Conservation (phyloP, 1,140 invertebrate genomes). For the Melitaea cinxia region DNA sequence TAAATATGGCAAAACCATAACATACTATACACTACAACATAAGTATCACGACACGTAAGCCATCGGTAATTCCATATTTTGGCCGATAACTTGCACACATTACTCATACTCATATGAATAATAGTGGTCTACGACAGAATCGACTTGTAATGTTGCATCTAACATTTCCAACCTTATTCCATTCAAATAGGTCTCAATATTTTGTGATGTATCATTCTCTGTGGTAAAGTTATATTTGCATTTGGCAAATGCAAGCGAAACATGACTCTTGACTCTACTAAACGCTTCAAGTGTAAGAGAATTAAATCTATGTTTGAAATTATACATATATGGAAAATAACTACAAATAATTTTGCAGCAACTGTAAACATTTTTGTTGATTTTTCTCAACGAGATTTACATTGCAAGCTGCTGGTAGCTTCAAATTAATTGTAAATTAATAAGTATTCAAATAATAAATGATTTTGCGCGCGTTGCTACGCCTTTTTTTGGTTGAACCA, state of each 20-base stretch:
- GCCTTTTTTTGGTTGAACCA: too few relatives aligned
- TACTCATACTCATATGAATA: conserved; percentile 56
- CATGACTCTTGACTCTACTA: background rate
- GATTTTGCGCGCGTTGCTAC: too few relatives aligned
- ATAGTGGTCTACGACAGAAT: conserved; percentile 27
- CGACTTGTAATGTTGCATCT: background rate
- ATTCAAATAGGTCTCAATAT: background rate
- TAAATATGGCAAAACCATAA: background rate
- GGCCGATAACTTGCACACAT: conserved; percentile 52
- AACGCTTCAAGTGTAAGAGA: background rate
- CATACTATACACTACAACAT: background rate
- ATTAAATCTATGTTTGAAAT: background rate
- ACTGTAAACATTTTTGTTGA: too few relatives aligned
- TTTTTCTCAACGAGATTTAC: too few relatives aligned
- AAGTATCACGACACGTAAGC: conserved; percentile 35
- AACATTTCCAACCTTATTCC: conserved; percentile 10
- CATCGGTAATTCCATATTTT: conserved; percentile 55
- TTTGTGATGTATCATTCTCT: background rate
- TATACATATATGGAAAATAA: too few relatives aligned
- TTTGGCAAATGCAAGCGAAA: background rate
- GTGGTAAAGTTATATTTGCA: background rate
- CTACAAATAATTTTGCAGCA: too few relatives aligned
- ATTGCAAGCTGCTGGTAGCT: too few relatives aligned
- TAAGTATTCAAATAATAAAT: too few relatives aligned
- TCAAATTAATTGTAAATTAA: too few relatives aligned